These are phyloP conservation scores for Melanotaenia maccullochi DNA, from an alignment of 2,797 vertebrate genomes.

Conservation along the genomic window DNA sequence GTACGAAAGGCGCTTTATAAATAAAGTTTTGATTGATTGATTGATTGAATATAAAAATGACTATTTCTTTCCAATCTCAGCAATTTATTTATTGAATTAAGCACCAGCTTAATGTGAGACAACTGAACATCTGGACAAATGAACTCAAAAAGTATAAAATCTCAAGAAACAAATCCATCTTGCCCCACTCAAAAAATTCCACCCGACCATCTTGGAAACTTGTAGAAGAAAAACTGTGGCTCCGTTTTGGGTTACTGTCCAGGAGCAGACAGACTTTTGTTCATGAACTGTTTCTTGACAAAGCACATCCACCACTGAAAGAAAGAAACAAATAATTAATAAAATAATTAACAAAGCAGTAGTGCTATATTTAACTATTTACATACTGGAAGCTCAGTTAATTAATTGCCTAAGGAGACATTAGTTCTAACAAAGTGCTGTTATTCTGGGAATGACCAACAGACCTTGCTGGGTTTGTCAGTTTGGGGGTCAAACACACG, in stretches of 20 bases:
- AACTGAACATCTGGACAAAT: conserved; percentile 52
- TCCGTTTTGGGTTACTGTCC: conserved; percentile 85
- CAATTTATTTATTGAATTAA: conserved; percentile 84
- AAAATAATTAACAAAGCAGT: background rate
- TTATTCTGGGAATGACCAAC: conserved; percentile 12
- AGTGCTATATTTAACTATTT: background rate
- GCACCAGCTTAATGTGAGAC: conserved; percentile 84
- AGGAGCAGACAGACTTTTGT: conserved; percentile 97
- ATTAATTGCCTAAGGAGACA: background rate
- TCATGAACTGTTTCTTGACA: conserved; percentile 99
- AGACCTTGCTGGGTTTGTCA: conserved; percentile 98
- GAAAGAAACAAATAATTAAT: background rate
- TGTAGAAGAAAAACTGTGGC: conserved; percentile 47
- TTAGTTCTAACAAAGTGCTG: background rate
- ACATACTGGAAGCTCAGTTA: background rate
- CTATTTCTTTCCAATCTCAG: conserved; percentile 34
- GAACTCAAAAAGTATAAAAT: conserved; percentile 80
- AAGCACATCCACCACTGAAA: conserved; percentile 99
- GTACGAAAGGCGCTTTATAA: too few relatives aligned
- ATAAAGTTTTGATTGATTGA: too few relatives aligned
- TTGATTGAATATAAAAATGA: background rate
- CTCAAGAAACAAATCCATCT: conserved; percentile 41
- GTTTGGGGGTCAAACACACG: conserved; percentile 98
- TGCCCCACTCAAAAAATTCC: conserved; percentile 16
- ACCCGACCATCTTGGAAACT: conserved; percentile 45